Evolutionary conservation across 92 coral and sea anemone species (phyloP).

Genomic region (Epizoanthus ramosus): DNA sequence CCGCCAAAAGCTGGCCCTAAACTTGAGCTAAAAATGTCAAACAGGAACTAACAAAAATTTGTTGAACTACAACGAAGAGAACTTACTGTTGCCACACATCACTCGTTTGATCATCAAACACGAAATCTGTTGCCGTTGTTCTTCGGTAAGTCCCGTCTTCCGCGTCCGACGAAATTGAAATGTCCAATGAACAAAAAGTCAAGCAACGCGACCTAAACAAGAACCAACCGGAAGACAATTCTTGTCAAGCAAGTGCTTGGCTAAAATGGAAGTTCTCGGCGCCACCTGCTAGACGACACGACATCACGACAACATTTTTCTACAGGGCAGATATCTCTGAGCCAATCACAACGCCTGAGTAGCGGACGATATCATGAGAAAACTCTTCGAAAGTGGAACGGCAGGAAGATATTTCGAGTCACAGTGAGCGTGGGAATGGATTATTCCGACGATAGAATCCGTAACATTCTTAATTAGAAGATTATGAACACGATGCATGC

Average conservation of each 20-base stretch:
- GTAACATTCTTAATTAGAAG: too few relatives aligned
- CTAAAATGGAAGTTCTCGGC: neutral
- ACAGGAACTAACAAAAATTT: neutral
- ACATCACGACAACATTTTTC: neutral
- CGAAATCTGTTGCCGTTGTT: neutral
- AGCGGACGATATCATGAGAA: neutral
- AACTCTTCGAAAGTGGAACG: too few relatives aligned
- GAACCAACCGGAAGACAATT: neutral
- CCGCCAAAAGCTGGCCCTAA: neutral
- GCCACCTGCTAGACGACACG: conserved; percentile 1
- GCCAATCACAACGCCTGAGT: neutral
- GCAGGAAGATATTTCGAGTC: too few relatives aligned
- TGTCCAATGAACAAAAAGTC: neutral
- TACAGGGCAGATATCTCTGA: neutral
- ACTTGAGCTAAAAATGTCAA: neutral
- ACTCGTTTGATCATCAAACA: neutral
- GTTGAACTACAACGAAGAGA: neutral
- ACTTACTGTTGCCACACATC: neutral
- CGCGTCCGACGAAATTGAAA: neutral
- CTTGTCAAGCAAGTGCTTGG: neutral
- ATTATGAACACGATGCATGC: too few relatives aligned
- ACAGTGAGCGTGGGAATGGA: too few relatives aligned
- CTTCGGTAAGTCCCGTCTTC: neutral
- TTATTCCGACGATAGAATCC: too few relatives aligned
- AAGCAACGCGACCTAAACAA: neutral